phyloP scores from a whole-genome alignment of 2,113 vertebrate species.

The Siniperca chuatsi region DNA sequence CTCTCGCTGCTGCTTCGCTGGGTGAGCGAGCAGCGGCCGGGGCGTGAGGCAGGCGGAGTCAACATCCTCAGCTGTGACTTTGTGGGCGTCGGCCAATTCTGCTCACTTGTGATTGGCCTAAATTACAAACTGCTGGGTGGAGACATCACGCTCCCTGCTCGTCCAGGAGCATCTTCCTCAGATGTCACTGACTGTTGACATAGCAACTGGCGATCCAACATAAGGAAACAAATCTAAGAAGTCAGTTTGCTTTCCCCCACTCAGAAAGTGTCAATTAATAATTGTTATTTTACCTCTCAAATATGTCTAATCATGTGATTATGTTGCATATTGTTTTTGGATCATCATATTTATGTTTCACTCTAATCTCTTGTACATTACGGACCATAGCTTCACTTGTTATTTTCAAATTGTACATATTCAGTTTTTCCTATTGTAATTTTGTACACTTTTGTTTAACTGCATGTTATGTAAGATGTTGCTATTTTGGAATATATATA shows the following conservation, averaged over 20 bases:
- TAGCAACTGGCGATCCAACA: neutral
- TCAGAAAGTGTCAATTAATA: too few relatives aligned
- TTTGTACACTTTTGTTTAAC: neutral
- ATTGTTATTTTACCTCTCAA: neutral
- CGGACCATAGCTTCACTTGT: neutral
- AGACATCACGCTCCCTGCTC: neutral
- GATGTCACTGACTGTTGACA: neutral
- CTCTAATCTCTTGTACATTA: neutral
- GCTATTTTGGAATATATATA: neutral
- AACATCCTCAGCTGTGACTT: conserved; percentile 85
- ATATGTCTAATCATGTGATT: neutral
- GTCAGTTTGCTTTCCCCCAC: too few relatives aligned
- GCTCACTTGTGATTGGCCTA: conserved; percentile 76
- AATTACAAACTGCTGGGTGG: conserved; percentile 65
- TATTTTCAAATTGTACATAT: neutral
- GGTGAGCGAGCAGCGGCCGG: conserved; percentile 74
- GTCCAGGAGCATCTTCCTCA: neutral
- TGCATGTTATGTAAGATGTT: neutral
- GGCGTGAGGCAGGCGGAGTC: conserved; percentile 43
- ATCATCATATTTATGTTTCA: too few relatives aligned
- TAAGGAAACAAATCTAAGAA: neutral
- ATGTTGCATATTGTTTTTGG: neutral
- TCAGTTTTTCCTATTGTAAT: neutral
- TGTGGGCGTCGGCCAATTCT: conserved; percentile 70
- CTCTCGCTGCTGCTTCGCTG: conserved; percentile 75